These are phyloP conservation scores for Diachasma alloeum DNA, from an alignment of 1,140 invertebrate species.

Conservation along the genomic window DNA sequence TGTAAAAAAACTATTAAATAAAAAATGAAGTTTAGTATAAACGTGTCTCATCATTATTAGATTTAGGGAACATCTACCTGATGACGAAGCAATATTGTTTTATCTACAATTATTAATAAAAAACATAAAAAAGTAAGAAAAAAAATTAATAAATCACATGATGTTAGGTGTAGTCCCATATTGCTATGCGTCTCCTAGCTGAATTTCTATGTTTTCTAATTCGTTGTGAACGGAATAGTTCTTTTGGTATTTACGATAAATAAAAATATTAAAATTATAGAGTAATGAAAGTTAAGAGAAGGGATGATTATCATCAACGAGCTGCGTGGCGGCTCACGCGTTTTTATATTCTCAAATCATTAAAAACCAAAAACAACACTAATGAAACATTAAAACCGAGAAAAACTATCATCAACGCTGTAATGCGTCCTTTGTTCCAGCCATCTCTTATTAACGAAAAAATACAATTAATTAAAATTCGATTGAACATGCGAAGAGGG, in stretches of 20 bases:
- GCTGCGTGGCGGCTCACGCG: slow-evolving; percentile 38
- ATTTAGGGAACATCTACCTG: slow-evolving; percentile 54
- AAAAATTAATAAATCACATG: slow-evolving; percentile 28
- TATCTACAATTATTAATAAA: slow-evolving; percentile 39
- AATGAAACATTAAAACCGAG: not conserved
- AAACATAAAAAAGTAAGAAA: slow-evolving; percentile 13
- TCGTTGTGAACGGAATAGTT: slow-evolving; percentile 49
- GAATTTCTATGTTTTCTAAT: slow-evolving; percentile 53
- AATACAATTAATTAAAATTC: not conserved
- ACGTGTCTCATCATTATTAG: slow-evolving; percentile 40
- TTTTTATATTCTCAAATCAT: slow-evolving; percentile 3
- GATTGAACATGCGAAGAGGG: not conserved
- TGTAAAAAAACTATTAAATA: slow-evolving; percentile 12
- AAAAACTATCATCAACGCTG: not conserved
- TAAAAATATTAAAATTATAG: slow-evolving; percentile 41
- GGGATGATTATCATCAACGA: slow-evolving; percentile 42
- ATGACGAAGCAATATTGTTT: slow-evolving; percentile 54
- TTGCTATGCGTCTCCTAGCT: slow-evolving; percentile 49
- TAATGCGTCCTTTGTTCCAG: not conserved
- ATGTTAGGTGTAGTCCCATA: slow-evolving; percentile 51
- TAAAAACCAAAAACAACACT: slow-evolving; percentile 9
- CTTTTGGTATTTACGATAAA: slow-evolving; percentile 44
- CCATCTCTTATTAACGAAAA: not conserved
- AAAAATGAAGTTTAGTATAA: slow-evolving; percentile 26
- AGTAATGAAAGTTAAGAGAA: not conserved